These are phyloP conservation scores for Papilio helenus DNA, from an alignment of 1,140 invertebrate genomes.

Conservation along the genomic window DNA sequence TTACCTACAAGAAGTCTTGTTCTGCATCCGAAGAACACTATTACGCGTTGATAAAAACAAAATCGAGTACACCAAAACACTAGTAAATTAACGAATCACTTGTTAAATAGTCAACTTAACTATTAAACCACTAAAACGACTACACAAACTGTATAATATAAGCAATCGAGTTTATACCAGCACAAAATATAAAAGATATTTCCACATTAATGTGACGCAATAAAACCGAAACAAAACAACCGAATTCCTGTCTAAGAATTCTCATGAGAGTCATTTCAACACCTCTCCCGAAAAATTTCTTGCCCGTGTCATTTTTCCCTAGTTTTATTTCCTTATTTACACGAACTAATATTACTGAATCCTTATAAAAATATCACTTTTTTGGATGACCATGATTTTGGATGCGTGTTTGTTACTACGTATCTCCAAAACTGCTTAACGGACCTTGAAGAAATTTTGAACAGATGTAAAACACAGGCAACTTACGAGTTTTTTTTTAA, in stretches of 20 bases:
- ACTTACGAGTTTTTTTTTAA: no score
- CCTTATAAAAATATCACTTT: no score
- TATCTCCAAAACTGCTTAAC: no score
- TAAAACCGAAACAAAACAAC: conserved; percentile 32
- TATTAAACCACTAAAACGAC: neutral
- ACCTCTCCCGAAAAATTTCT: conserved; percentile 28
- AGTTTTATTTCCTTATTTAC: conserved; percentile 8
- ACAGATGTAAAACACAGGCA: no score
- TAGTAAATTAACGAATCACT: neutral
- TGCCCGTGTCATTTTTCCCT: conserved; percentile 13
- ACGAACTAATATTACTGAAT: neutral
- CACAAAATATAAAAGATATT: neutral
- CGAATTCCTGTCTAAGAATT: conserved; percentile 14
- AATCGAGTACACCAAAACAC: neutral
- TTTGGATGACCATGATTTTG: no score
- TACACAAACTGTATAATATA: neutral
- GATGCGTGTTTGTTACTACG: no score
- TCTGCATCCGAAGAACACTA: neutral
- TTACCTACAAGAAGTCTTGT: neutral
- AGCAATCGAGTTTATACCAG: neutral
- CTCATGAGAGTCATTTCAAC: conserved; percentile 24
- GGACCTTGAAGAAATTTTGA: no score
- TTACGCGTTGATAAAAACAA: no score
- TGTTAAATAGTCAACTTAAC: neutral
- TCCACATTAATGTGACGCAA: conserved; percentile 19